Evolutionary conservation across 1,140 invertebrate genomes (phyloP).

Genomic region (Ceratosolen fusciceps): DNA sequence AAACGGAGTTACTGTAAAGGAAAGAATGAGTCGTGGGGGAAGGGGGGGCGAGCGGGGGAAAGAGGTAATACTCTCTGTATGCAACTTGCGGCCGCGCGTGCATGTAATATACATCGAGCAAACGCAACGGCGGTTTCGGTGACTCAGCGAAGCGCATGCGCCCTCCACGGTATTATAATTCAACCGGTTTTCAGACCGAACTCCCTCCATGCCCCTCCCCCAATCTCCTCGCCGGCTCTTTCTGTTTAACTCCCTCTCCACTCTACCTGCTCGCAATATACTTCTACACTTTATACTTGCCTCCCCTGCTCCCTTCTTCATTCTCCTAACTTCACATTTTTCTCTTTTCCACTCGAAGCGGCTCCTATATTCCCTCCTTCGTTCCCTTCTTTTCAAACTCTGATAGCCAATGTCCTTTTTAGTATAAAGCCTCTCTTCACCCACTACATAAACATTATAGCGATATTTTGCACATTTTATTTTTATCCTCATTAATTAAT

Average conservation of each 20-base stretch:
- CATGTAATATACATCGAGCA: constrained; percentile 53
- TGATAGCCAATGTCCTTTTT: constrained; percentile 22
- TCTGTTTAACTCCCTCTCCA: constrained; percentile 20
- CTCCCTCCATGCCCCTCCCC: constrained; percentile 32
- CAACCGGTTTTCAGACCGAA: constrained; percentile 56
- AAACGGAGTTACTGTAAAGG: neutral
- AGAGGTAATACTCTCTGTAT: constrained; percentile 11
- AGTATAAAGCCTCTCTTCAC: neutral
- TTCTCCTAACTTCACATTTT: neutral
- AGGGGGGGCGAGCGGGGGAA: neutral
- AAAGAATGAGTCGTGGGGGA: neutral
- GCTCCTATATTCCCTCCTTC: neutral
- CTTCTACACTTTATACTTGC: neutral
- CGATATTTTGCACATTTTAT: too few species aligned
- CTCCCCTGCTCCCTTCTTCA: neutral
- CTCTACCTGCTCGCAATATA: constrained; percentile 36
- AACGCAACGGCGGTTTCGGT: constrained; percentile 30
- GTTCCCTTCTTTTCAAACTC: too few species aligned
- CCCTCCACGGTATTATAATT: constrained; percentile 55
- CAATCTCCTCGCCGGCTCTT: constrained; percentile 11
- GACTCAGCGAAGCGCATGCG: constrained; percentile 56
- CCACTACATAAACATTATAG: neutral
- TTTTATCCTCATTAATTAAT: too few species aligned
- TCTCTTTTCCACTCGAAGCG: too few species aligned
- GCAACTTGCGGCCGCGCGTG: constrained; percentile 45